Evolutionary conservation across 2,797 vertebrate species (phyloP).

Genomic region (Podarcis siculus): DNA sequence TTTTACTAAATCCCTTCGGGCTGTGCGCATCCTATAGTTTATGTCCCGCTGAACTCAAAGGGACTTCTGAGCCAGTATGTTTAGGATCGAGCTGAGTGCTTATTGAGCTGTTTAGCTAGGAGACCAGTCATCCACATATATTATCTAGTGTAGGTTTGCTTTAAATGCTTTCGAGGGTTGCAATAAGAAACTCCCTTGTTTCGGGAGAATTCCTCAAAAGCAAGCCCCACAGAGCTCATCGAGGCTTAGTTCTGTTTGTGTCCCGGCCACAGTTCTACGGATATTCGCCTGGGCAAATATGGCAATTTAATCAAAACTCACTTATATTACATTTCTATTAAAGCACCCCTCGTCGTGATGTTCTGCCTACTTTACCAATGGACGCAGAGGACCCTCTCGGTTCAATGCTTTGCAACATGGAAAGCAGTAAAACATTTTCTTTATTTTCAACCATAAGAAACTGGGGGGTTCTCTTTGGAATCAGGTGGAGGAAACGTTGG

Average conservation of each 20-base stretch:
- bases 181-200: neutral
- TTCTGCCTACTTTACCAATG: neutral
- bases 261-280: neutral
- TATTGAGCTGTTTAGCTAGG: neutral
- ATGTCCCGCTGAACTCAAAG: neutral
- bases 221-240: neutral
- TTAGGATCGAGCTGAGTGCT: too few species aligned
- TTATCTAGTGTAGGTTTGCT: neutral
- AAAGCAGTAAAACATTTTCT: neutral
- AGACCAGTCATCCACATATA: neutral
- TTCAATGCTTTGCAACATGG: too few species aligned
- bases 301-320: too few species aligned
- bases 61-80: too few species aligned
- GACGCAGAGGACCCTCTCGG: neutral
- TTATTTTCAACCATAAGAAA: neutral
- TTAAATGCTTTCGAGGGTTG: neutral
- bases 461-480: neutral
- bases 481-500: neutral
- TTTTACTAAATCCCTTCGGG: neutral
- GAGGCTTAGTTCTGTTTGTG: neutral
- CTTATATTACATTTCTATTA: too few species aligned
- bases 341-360: neutral
- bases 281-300: neutral
- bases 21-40: too few species aligned
- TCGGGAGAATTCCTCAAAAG: neutral